Base-by-base conservation (phyloP, 1,140 invertebrate genomes). In the Campoletis sonorensis region DNA sequence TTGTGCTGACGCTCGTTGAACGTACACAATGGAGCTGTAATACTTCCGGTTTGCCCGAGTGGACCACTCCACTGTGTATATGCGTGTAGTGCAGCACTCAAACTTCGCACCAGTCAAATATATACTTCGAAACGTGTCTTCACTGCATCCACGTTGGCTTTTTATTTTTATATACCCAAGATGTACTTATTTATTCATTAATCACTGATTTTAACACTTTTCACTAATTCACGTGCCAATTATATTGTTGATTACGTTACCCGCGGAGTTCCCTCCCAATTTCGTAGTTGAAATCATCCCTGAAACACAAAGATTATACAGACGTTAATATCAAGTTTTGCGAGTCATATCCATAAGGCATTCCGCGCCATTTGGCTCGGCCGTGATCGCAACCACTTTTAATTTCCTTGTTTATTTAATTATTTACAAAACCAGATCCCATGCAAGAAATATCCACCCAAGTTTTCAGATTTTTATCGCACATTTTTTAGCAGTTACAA, bases 31-130 rank as follows among this genome's bases (percentile, higher is more conserved):
- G 26, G 10, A 27, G 27, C n/a, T 18, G 68, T 70, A n/a, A 16
- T 27, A 70, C 68, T 70, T 33, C 68, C 30, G 68, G 68, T 54
- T 21, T 70, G 27, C 68, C 68, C 51, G 51, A 21, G 68, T 70
- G 68, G n/a, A 37, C 30, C 30, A 70, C 68, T 70, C n/a, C 68
- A 37, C 68, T 37, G 27, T n/a, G n/a, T n/a, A n/a, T 33, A 70
- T 27, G 68, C 16, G 26, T 67, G 33, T 15, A 54, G 15, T 7
- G 68, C 33, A 30, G 27, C 68, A 70, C 68, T n/a, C n/a, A n/a
- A n/a, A n/a, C n/a, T n/a, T 54, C 51, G 27, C 68, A 70, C 68
- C 68, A 33, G 27, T 70, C 68, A 33, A 70, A 70, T 45, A 72
- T 72, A 18, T 21, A 21, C 18, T 4, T 18, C 70, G 7, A 45